phyloP scores from a whole-genome alignment of 2,113 vertebrate genomes.

The Paralichthys olivaceus region DNA sequence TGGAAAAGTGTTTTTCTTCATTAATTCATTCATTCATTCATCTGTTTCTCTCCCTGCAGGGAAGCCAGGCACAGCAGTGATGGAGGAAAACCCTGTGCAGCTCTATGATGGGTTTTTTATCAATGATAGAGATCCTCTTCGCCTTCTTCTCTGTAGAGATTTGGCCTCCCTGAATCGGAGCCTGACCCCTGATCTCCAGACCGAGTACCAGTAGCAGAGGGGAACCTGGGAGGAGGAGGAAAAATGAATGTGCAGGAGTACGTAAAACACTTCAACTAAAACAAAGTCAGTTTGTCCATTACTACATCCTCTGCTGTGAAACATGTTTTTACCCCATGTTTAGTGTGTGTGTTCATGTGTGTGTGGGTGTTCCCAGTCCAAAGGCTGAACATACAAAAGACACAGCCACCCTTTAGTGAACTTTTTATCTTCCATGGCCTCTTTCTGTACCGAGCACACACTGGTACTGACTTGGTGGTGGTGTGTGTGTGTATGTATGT shows the following conservation, averaged over 20 bases:
- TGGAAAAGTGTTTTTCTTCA: not conserved
- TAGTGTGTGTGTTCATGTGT: not conserved
- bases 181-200: slow-evolving; percentile 60
- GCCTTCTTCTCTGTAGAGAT: slow-evolving; percentile 73
- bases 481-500: not conserved
- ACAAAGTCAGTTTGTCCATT: not conserved
- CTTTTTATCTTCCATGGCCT: too few relatives aligned
- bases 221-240: slow-evolving; percentile 73
- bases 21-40: not conserved
- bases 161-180: slow-evolving; percentile 56
- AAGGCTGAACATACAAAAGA: too few relatives aligned
- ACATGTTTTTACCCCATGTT: not conserved
- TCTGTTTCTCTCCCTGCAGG: not conserved
- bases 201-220: slow-evolving; percentile 73
- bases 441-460: too few relatives aligned
- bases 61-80: not conserved
- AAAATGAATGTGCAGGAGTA: not conserved
- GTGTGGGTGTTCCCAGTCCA: slow-evolving; percentile 28
- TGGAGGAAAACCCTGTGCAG: not conserved
- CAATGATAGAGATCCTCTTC: slow-evolving; percentile 86
- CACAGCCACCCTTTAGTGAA: too few relatives aligned
- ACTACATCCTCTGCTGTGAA: slow-evolving; percentile 82
- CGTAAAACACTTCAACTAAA: not conserved
- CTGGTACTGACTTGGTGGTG: not conserved
- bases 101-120: slow-evolving; percentile 25